These are phyloP conservation scores for human DNA, from an alignment of 2,113 vertebrate genomes.

Conservation along the genomic window DNA sequence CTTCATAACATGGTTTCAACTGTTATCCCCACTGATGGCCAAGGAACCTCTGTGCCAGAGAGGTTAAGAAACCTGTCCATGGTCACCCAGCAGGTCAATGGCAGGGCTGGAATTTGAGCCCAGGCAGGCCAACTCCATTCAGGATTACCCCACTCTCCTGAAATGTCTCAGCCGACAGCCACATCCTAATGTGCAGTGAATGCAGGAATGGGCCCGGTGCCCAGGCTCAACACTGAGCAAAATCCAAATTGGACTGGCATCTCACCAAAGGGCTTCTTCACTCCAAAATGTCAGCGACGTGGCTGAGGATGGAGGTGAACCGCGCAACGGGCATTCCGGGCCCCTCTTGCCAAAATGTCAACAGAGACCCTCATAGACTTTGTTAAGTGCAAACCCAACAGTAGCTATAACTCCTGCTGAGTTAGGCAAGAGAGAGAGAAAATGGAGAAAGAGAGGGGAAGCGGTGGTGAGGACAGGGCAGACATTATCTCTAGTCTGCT, in stretches of 20 bases:
- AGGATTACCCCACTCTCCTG: background rate
- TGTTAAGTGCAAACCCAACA: background rate
- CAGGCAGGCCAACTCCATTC: background rate
- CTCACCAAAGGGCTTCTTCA: background rate
- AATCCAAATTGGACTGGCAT: background rate
- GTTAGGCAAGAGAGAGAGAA: background rate
- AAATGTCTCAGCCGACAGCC: background rate
- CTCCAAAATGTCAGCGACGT: fast-evolving
- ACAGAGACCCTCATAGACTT: background rate
- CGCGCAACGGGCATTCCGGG: fast-evolving
- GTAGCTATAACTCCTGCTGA: fast-evolving
- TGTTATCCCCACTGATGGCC: background rate
- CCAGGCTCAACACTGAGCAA: background rate
- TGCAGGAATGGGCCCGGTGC: background rate
- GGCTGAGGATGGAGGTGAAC: background rate
- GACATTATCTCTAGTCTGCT: fast-evolving
- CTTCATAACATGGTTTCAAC: background rate
- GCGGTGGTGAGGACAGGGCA: fast-evolving
- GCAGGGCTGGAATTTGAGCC: background rate
- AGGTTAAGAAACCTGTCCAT: background rate
- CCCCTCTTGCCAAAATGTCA: background rate
- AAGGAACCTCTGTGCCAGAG: background rate
- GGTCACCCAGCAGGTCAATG: background rate
- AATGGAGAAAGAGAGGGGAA: background rate
- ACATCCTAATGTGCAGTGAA: background rate